Percentiles rank a stretch among this genome's conserved stretches.
phyloP scores from a whole-genome alignment of 2,888 invertebrate genomes.

The Cyclophora albipunctata region DNA sequence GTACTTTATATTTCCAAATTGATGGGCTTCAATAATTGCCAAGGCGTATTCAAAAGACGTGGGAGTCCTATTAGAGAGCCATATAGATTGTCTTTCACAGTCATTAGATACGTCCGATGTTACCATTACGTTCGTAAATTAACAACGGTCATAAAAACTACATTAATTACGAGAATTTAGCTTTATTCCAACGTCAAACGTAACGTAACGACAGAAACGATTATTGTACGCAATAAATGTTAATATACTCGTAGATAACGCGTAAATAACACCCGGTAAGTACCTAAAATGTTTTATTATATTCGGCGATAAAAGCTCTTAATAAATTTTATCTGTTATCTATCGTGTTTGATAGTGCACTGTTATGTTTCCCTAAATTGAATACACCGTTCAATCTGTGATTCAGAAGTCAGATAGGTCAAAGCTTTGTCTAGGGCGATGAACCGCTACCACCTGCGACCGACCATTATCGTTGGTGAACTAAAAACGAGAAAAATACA shows the following conservation, averaged over 20 bases:
- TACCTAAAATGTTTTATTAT: constrained; percentile 31
- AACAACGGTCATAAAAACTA: constrained; percentile 29
- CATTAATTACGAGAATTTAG: constrained; percentile 26
- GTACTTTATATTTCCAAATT: too few relatives aligned
- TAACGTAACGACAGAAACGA: constrained; percentile 32
- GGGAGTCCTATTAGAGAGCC: constrained; percentile 19
- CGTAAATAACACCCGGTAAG: constrained; percentile 18
- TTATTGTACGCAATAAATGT: constrained; percentile 32
- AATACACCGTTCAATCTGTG: constrained; percentile 9
- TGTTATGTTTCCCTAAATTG: constrained; percentile 3
- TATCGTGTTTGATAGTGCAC: constrained; percentile 19
- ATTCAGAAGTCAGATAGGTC: constrained; percentile 1
- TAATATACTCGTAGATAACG: constrained; percentile 24
- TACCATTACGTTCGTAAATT: constrained; percentile 28
- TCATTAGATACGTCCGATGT: constrained; percentile 20
- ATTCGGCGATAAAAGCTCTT: constrained; percentile 39
- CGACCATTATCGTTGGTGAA: constrained; percentile 1
- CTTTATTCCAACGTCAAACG: constrained; percentile 30
- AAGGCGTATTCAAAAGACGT: constrained; percentile 3
- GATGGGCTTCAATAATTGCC: background rate
- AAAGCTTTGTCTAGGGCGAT: constrained; percentile 5
- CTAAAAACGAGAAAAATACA: constrained; percentile 10
- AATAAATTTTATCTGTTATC: constrained; percentile 39
- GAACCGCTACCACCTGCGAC: constrained; percentile 8
- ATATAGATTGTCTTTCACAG: constrained; percentile 21